Base-by-base conservation (phyloP, 2,797 vertebrate genomes). In the Sebastiscus albofasciatus region DNA sequence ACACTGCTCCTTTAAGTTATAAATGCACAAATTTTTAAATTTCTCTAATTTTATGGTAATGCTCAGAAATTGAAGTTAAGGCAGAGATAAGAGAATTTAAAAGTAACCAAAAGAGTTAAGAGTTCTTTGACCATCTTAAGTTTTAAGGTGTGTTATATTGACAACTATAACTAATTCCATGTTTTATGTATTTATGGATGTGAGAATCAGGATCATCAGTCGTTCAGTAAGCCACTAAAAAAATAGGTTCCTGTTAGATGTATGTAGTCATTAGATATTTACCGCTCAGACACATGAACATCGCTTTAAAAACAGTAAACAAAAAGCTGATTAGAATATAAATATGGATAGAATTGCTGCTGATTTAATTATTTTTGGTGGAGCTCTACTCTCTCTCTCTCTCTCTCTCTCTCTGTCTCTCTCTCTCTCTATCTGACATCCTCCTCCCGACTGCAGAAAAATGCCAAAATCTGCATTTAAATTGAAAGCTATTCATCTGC, bases 401-500 rank as follows among this genome's bases (percentile, higher is more conserved):
- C 16, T 13, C 34, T 33, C 54, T 58, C 36, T 14, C 22, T 33
- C 31, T 31, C 31, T 7, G 46, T 58, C 36, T 14, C 22, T 33
- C 31, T 33, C 31, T 7, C 29, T 67, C 16, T 12, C 24, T 31
- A 64, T 26, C 58, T 34, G 8, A 75, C 81, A 73, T 80, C 86
- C 67, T 39, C 75, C 66, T 77, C 65, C 68, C 4, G 22, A 72
- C 62, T 55, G 71, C 80, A 86, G 81, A 87, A 92, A 95, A 96
- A 95, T 94, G 93, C 81, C 92, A 92, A 85, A 95, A 96, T 96
- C 94, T 95, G 92, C 95, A 96, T 96, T 94, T 95, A 95, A 95
- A 95, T 96, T 92, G 90, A 87, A 94, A 88, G 69, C 64, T 82
- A 82, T 88, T 91, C 88, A 95, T 95, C 92, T 94, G 90, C 93